These are phyloP conservation scores for Clostera curtula DNA, from an alignment of 2,888 invertebrate species.

Conservation along the genomic window DNA sequence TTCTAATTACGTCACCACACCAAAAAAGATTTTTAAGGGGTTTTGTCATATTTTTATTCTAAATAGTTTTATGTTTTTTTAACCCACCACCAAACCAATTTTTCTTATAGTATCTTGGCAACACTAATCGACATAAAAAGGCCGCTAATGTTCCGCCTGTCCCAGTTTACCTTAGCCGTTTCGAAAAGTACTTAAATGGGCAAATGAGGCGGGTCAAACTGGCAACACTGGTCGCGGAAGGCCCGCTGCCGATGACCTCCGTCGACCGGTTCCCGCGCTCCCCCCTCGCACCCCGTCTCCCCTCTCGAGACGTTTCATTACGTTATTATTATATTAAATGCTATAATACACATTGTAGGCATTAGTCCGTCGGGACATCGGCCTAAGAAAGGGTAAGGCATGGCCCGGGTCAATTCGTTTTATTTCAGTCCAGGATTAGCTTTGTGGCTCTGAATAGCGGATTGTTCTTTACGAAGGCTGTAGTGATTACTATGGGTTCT, in stretches of 20 bases:
- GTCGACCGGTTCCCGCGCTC: conserved; percentile 62
- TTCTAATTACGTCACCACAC: too few species aligned
- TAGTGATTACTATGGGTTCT: conserved; percentile 30
- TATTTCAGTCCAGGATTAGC: conserved; percentile 51
- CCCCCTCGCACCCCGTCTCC: conserved; percentile 29
- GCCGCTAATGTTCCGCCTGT: conserved; percentile 40
- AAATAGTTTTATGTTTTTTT: too few species aligned
- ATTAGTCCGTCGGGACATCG: conserved; percentile 59
- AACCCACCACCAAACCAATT: conserved; percentile 1
- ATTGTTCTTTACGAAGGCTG: conserved; percentile 41
- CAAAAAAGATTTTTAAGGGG: too few species aligned
- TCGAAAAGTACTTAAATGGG: conserved; percentile 50
- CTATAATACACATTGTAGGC: conserved; percentile 72
- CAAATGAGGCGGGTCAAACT: conserved; percentile 38
- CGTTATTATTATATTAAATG: conserved; percentile 76
- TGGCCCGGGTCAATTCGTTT: conserved; percentile 41
- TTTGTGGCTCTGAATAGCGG: conserved; percentile 44
- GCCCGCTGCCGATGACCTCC: conserved; percentile 72
- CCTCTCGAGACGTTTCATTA: conserved; percentile 69
- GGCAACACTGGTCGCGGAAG: conserved; percentile 69
- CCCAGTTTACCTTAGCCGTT: conserved; percentile 41
- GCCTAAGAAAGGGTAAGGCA: conserved; percentile 58
- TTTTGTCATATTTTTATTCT: too few species aligned
- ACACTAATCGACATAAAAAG: conserved; percentile 36
- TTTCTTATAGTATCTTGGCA: conserved; percentile 28